Evolutionary conservation across 2,113 vertebrate genomes (phyloP).

Genomic region (Panthera leo): DNA sequence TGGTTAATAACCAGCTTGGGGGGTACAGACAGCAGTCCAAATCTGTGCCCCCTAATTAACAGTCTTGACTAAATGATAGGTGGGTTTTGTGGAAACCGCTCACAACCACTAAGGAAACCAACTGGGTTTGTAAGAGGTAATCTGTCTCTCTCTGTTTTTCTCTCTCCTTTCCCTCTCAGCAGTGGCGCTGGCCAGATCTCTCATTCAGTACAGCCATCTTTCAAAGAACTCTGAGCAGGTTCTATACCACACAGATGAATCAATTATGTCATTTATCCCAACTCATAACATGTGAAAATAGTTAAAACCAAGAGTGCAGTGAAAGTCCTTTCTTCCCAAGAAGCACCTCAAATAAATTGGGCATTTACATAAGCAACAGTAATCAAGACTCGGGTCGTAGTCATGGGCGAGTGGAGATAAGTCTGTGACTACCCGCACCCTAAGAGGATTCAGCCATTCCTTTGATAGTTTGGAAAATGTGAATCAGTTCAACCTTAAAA

Average conservation of each 20-base stretch:
- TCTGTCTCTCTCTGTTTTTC: background rate
- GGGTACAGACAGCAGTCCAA: background rate
- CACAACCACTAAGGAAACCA: background rate
- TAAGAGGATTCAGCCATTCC: background rate
- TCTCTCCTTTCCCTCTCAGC: background rate
- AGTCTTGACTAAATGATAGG: background rate
- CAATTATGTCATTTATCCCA: background rate
- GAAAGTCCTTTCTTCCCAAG: background rate
- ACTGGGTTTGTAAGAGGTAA: background rate
- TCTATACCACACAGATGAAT: background rate
- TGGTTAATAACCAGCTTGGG: background rate
- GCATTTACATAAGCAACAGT: background rate
- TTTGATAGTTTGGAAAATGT: background rate
- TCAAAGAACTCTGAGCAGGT: background rate
- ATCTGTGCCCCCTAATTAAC: background rate
- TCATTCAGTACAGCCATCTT: background rate
- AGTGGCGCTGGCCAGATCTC: background rate
- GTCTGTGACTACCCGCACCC: background rate
- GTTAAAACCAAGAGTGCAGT: background rate
- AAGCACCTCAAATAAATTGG: background rate
- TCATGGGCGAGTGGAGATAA: fast-evolving
- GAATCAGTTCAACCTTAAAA: background rate
- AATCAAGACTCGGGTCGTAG: background rate
- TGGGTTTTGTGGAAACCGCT: background rate
- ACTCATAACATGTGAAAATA: background rate